These are phyloP conservation scores for Mesitornis unicolor DNA, from an alignment of 2,113 vertebrate species.

Conservation along the genomic window DNA sequence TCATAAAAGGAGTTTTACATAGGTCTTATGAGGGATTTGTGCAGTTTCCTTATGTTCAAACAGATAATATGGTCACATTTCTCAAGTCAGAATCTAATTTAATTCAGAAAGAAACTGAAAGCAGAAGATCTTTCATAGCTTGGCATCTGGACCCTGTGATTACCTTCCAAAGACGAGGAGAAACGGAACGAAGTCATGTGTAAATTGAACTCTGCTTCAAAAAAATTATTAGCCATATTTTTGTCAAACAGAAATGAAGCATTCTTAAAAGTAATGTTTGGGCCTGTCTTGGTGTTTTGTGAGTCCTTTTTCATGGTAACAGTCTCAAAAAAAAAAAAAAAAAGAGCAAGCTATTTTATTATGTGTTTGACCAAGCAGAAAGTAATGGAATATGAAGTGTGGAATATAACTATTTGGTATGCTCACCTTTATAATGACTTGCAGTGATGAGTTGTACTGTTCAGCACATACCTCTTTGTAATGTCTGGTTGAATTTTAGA, in stretches of 20 bases:
- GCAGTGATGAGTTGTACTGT: not conserved
- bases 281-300: constrained; percentile 19
- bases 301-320: constrained; percentile 7
- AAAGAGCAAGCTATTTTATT: not conserved
- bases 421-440: constrained; percentile 20
- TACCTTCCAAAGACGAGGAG: constrained; percentile 40
- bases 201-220: constrained; percentile 54
- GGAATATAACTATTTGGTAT: not conserved
- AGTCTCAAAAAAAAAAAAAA: not conserved
- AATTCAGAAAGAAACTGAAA: constrained; percentile 59
- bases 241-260: constrained; percentile 43
- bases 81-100: constrained; percentile 67
- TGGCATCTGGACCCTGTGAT: constrained; percentile 61
- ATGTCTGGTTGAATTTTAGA: not conserved
- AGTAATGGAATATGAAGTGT: constrained; percentile 42
- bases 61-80: constrained; percentile 61
- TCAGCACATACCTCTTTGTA: not conserved
- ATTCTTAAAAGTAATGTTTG: constrained; percentile 34
- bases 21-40: constrained; percentile 55
- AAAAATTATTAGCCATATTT: constrained; percentile 35
- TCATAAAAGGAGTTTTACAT: constrained; percentile 63
- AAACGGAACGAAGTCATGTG: constrained; percentile 1
- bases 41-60: constrained; percentile 66
- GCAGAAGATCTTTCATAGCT: constrained; percentile 55
- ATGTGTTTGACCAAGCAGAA: constrained; percentile 37